Conservation (phyloP, 2,888 invertebrate species). For the Hecatera dysodea region DNA sequence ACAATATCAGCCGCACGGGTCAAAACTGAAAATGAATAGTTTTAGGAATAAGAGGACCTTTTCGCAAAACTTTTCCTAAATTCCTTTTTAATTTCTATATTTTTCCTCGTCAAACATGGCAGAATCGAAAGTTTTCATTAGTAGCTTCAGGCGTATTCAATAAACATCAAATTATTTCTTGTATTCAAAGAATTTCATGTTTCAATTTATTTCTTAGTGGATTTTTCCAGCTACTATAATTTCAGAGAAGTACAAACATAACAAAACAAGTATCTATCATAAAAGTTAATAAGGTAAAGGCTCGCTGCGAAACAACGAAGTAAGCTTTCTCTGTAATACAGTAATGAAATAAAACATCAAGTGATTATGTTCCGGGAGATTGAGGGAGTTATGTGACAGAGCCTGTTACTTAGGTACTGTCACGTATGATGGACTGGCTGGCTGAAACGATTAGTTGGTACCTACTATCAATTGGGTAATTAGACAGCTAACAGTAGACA, state of each 20-base stretch:
- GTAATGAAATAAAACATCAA: slow-evolving; percentile 48
- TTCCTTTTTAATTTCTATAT: background rate
- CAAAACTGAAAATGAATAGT: no score
- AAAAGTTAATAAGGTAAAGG: slow-evolving; percentile 38
- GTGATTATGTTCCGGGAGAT: slow-evolving; percentile 32
- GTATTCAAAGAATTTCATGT: slow-evolving; percentile 1
- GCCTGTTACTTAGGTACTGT: slow-evolving; percentile 16
- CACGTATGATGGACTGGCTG: background rate
- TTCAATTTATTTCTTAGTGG: background rate
- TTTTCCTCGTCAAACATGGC: background rate
- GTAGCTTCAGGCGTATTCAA: background rate
- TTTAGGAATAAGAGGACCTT: no score
- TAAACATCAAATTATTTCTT: background rate
- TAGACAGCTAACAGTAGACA: background rate
- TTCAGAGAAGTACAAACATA: slow-evolving; percentile 12
- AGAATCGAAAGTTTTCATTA: background rate
- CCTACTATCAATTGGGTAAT: background rate
- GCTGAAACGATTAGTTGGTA: background rate
- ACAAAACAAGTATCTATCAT: slow-evolving; percentile 21
- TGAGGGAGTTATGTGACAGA: slow-evolving; percentile 19
- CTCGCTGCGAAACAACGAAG: slow-evolving; percentile 19
- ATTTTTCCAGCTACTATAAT: background rate
- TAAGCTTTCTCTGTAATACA: slow-evolving; percentile 19
- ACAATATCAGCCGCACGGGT: no score
- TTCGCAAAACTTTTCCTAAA: no score